These are phyloP conservation scores for Chaetophractus vellerosus DNA, from an alignment of 2,797 vertebrate genomes.

Conservation along the genomic window DNA sequence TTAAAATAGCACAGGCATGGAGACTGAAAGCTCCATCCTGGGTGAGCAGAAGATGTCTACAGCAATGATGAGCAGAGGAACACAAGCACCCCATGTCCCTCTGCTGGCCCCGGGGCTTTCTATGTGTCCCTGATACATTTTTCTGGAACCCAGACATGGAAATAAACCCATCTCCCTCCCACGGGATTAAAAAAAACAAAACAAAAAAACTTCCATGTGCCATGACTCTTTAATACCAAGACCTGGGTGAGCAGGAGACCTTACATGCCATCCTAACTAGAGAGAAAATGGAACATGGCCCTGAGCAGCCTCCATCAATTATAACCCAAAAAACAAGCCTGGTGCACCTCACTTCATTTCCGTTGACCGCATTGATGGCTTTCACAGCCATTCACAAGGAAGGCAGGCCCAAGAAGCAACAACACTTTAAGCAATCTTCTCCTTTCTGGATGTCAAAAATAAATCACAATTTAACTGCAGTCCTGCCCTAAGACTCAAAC, in stretches of 20 bases:
- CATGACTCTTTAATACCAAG: conserved; percentile 29
- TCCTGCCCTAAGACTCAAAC: neutral
- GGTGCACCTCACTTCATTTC: neutral
- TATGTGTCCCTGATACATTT: neutral
- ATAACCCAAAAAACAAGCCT: conserved; percentile 58
- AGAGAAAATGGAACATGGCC: conserved; percentile 54
- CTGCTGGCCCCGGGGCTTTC: neutral
- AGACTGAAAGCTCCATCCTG: neutral
- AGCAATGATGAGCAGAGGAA: neutral
- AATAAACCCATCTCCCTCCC: neutral
- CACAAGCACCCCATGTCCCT: neutral
- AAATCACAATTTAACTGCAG: neutral
- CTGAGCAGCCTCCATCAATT: conserved; percentile 5
- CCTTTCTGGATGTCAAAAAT: conserved; percentile 19
- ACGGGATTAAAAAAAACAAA: neutral
- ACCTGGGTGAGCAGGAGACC: conserved; percentile 21
- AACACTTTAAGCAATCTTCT: neutral
- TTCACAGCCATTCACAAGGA: neutral
- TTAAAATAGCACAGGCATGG: neutral
- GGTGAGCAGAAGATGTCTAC: neutral
- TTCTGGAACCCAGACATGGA: neutral
- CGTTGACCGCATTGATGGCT: neutral
- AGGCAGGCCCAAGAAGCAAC: conserved; percentile 3
- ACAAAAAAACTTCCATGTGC: neutral
- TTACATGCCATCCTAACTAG: conserved; percentile 19